These are phyloP conservation scores for Aix galericulata DNA, from an alignment of 2,113 vertebrate species.

Conservation along the genomic window DNA sequence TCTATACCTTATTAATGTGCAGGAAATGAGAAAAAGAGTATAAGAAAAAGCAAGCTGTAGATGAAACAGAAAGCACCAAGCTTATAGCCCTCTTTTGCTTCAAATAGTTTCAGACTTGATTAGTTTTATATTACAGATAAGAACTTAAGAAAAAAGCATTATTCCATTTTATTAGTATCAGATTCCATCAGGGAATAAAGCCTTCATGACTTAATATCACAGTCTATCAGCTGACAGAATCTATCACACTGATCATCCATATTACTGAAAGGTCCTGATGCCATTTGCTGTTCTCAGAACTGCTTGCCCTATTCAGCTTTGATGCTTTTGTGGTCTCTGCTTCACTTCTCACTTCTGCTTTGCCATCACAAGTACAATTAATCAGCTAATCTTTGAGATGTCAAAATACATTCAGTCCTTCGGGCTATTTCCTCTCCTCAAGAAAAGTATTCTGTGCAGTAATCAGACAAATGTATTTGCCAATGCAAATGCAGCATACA, in stretches of 20 bases:
- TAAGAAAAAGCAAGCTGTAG: background rate
- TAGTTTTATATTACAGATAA: conserved; percentile 55
- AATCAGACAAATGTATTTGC: conserved; percentile 36
- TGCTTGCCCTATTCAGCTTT: conserved; percentile 39
- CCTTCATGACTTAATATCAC: conserved; percentile 55
- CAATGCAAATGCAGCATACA: conserved; percentile 44
- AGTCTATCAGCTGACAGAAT: conserved; percentile 67
- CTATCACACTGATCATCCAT: conserved; percentile 69
- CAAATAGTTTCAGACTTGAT: conserved; percentile 40
- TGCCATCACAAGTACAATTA: conserved; percentile 68
- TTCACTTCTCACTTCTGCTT: conserved; percentile 56
- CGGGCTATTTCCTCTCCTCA: conserved; percentile 41
- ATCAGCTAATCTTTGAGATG: conserved; percentile 67
- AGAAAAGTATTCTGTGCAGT: conserved; percentile 48
- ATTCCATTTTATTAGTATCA: conserved; percentile 68
- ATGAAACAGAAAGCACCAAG: conserved; percentile 3
- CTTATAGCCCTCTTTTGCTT: conserved; percentile 13
- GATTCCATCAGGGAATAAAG: conserved; percentile 62
- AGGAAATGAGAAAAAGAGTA: background rate
- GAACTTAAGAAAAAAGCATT: conserved; percentile 60
- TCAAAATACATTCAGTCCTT: conserved; percentile 59
- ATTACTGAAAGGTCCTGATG: conserved; percentile 59
- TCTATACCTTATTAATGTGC: background rate
- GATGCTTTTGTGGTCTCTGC: conserved; percentile 38
- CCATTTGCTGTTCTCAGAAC: conserved; percentile 40